Evolutionary conservation across 2,888 invertebrate genomes (phyloP).

Genomic region (Zygaena filipendulae): DNA sequence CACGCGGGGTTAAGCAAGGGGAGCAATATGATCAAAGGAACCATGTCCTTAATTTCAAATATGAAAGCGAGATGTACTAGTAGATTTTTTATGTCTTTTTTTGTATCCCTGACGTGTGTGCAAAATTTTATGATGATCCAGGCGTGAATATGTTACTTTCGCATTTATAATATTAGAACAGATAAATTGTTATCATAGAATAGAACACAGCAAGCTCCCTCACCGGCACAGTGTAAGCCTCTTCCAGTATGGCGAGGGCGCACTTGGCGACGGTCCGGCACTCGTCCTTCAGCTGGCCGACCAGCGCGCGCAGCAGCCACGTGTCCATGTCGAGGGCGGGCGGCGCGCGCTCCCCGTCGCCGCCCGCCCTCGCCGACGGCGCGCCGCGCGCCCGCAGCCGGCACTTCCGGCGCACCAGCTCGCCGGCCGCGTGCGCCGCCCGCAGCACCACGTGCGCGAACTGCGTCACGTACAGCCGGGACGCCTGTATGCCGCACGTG

Average conservation of each 20-base stretch:
- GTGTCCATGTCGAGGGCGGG: constrained; percentile 73
- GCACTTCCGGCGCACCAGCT: constrained; percentile 47
- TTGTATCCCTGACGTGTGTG: too few species aligned
- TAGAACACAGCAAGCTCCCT: too few species aligned
- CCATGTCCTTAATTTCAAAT: too few species aligned
- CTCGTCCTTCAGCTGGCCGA: constrained; percentile 86
- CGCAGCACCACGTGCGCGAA: constrained; percentile 89
- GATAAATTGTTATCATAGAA: too few species aligned
- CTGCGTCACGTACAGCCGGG: constrained; percentile 87
- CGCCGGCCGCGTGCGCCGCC: constrained; percentile 66
- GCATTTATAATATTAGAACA: too few species aligned
- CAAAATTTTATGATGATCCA: too few species aligned
- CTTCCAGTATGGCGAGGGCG: constrained; percentile 86
- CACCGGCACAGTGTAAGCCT: constrained; percentile 91
- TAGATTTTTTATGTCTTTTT: too few species aligned
- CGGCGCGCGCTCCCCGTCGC: constrained; percentile 16
- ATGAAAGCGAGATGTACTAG: too few species aligned
- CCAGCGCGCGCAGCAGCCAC: constrained; percentile 89
- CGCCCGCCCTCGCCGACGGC: constrained; percentile 32
- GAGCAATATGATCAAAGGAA: too few species aligned
- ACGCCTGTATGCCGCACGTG: constrained; percentile 66
- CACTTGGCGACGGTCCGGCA: constrained; percentile 82
- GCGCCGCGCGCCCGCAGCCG: constrained; percentile 44
- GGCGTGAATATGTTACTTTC: too few species aligned
- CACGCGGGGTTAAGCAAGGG: too few species aligned